Evolutionary conservation across 53 echinoderm and acorn worm genomes (phyloP).

Genomic region (Pentamera pediparva): DNA sequence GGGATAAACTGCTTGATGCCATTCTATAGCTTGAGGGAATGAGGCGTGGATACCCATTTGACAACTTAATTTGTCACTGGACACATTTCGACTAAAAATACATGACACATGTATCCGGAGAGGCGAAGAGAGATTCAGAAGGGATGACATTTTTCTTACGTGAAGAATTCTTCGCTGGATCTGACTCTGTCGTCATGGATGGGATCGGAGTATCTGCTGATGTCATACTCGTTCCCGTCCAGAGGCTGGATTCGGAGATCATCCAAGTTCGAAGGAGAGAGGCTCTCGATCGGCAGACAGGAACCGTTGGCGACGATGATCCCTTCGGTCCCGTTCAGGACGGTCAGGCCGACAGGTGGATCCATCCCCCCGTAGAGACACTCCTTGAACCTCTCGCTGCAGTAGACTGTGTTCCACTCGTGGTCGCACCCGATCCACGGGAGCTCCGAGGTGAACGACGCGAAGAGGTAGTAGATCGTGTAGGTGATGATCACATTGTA

Average conservation of each 20-base stretch:
- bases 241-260: conserved; percentile 31
- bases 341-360: not conserved
- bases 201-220: conserved; percentile 54
- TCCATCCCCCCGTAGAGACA: conserved; percentile 25
- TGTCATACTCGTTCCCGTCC: not conserved
- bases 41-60: no score
- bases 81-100: no score
- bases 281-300: conserved; percentile 3
- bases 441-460: conserved; percentile 60
- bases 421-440: conserved; percentile 61
- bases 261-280: conserved; percentile 9
- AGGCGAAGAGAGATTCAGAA: no score
- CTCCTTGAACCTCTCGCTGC: conserved; percentile 29
- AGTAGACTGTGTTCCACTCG: conserved; percentile 59
- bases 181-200: conserved; percentile 32
- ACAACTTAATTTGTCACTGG: no score
- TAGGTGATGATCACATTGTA: conserved; percentile 88
- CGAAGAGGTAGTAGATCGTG: conserved; percentile 72
- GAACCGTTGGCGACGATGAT: conserved; percentile 47
- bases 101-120: no score
- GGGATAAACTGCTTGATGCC: no score
- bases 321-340: not conserved
- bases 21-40: no score
- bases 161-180: conserved; percentile 88
- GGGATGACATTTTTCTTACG: no score